These are phyloP conservation scores for Oncopodura yosiiana DNA, from an alignment of 1,140 invertebrate species.

Conservation along the genomic window DNA sequence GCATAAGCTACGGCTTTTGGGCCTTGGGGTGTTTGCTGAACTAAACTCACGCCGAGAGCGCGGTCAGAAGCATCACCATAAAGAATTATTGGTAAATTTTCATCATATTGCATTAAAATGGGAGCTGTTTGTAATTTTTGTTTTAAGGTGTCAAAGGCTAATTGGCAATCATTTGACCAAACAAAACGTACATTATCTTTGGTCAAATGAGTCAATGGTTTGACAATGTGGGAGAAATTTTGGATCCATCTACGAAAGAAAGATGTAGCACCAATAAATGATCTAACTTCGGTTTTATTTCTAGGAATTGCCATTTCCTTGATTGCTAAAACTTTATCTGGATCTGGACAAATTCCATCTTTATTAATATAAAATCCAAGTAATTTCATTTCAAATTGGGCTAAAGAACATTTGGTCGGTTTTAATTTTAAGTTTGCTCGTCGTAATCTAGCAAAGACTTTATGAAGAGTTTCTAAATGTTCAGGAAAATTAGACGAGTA, in stretches of 20 bases:
- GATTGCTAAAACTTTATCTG: conserved; percentile 38
- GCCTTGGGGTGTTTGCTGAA: no score
- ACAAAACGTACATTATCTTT: no score
- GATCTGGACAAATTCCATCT: conserved; percentile 39
- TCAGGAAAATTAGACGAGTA: conserved; percentile 7
- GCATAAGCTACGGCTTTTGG: no score
- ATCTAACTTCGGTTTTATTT: conserved; percentile 31
- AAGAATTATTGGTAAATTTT: no score
- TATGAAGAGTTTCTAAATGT: conserved; percentile 5
- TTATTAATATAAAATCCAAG: conserved; percentile 40
- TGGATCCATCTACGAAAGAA: conserved; percentile 39
- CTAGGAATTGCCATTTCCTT: conserved; percentile 29
- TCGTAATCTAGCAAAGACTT: conserved; percentile 1
- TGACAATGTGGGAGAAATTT: conserved; percentile 32
- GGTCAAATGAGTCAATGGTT: no score
- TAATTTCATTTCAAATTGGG: conserved; percentile 39
- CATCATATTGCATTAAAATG: no score
- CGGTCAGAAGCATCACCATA: no score
- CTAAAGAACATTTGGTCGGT: conserved; percentile 21
- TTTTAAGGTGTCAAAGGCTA: not conserved
- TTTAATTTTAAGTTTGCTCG: conserved; percentile 13
- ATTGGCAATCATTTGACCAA: no score
- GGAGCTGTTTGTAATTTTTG: not conserved
- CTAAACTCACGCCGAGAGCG: no score
- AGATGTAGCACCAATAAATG: conserved; percentile 37